A percentile compares a stretch with the other conserved stretches of the same genome.
These are phyloP conservation scores for Strigamia maritima DNA, from an alignment of 2,888 invertebrate species.

Conservation along the genomic window DNA sequence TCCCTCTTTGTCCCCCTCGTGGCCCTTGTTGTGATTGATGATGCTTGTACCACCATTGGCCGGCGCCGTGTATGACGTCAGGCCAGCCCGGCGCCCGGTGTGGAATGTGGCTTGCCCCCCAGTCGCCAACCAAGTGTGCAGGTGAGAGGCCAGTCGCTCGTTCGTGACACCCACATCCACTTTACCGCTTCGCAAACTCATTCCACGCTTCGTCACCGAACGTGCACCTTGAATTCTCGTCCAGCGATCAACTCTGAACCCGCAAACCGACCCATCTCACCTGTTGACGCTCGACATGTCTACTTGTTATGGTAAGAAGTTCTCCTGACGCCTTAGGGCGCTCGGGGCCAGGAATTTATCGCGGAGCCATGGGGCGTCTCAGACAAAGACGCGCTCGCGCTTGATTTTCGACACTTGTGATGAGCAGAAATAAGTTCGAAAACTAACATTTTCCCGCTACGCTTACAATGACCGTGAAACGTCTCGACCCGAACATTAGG, in stretches of 20 bases:
- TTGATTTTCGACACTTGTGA: background rate
- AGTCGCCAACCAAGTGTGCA: constrained; percentile 26
- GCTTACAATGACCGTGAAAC: background rate
- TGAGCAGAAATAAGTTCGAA: background rate
- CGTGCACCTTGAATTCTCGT: background rate
- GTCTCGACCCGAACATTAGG: background rate
- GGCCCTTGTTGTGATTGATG: constrained; percentile 23
- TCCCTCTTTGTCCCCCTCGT: constrained; percentile 23
- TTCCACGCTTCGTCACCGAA: constrained; percentile 26
- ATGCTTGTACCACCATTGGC: constrained; percentile 13
- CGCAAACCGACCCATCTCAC: background rate
- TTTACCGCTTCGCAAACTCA: constrained; percentile 24
- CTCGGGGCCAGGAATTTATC: constrained; percentile 18
- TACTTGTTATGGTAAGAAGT: constrained; percentile 21
- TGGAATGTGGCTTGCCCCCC: constrained; percentile 18
- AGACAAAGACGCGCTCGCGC: constrained; percentile 19
- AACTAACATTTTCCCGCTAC: background rate
- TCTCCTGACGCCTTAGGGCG: constrained; percentile 18
- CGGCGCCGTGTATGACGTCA: constrained; percentile 17
- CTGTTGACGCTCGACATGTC: constrained; percentile 14
- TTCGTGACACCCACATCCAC: background rate
- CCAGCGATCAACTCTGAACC: background rate
- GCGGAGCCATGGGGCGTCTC: constrained; percentile 18
- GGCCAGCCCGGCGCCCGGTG: constrained; percentile 16
- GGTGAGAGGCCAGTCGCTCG: constrained; percentile 25